Base-by-base conservation (phyloP, 2,797 vertebrate genomes). In the Tokudaia muenninki region DNA sequence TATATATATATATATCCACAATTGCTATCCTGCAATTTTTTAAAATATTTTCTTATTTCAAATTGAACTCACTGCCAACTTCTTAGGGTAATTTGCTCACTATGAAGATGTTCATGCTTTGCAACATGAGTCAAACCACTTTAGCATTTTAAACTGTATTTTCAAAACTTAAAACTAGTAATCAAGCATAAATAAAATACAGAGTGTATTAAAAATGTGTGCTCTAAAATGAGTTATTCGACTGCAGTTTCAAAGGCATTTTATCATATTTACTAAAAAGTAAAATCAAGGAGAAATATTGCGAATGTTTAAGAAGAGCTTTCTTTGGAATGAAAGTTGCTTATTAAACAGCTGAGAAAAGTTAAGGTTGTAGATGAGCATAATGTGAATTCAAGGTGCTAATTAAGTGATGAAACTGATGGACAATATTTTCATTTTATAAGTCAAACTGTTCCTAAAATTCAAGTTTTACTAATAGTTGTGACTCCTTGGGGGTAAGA, bases 101-200 rank as follows among this genome's bases (percentile, higher is more conserved):
- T 79, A 6, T n/a, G 95, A 96, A 95, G 52, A 21, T 95, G 74
- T 75, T 89, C 67, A 37, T 21, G 6, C 41, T 70, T 93, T 82
- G 50, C 13, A 91, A 52, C 78, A 86, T n/a, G 67, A 34, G 7
- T 59, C n/a, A 94, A 92, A 72, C 6, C 26, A 70, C 37, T 59
- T 92, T 16, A 87, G 26, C 75, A 92, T 92, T 61, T 52, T 55
- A 77, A 65, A 96, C 55, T 29, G 1, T 86, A 75, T 87, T 92
- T 97, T 41, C 78, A 75, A 92, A 78, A 63, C 29, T 78, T 5
- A 81, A 37, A 94, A 77, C 17, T 88, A 16, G 31, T 81, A 91
- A 3, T 10, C 19, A 89, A 91, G 29, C 21, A 90, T 34, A 91
- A 75, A 91, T 75, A 74, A 88, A 86, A 67, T 83, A 5, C 72